phyloP scores from a whole-genome alignment of 2,113 vertebrate genomes.

The Ellobius talpinus region DNA sequence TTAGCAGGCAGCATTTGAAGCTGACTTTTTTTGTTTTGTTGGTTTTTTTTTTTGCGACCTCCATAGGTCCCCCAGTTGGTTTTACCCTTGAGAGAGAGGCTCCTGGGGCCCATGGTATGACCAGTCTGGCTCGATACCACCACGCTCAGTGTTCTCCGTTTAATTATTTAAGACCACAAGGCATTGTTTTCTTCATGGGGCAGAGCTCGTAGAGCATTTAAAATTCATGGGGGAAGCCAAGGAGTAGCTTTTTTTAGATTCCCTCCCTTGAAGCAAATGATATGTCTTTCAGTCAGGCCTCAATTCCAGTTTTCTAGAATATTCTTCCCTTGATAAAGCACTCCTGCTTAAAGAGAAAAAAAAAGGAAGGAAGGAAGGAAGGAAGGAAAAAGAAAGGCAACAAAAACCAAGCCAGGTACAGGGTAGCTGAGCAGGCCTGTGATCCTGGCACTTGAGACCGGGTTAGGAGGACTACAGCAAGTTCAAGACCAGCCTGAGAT shows the following conservation, averaged over 20 bases:
- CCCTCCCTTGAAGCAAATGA: conserved; percentile 67
- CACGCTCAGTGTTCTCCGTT: not conserved
- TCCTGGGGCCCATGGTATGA: not conserved
- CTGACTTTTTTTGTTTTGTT: not conserved
- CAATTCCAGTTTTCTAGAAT: conserved; percentile 64
- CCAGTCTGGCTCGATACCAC: not conserved
- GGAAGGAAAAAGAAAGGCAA: not conserved
- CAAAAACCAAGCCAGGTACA: not conserved
- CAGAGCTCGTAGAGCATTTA: conserved; percentile 63
- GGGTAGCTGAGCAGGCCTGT: not conserved
- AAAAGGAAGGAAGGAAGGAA: not conserved
- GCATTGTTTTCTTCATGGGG: conserved; percentile 43
- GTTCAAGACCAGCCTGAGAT: not conserved
- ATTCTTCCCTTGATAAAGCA: conserved; percentile 23
- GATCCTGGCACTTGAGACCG: not conserved
- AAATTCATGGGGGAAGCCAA: conserved; percentile 72
- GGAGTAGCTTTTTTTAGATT: conserved; percentile 61
- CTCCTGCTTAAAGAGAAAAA: not conserved
- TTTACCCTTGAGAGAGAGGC: not conserved
- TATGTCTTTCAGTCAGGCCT: conserved; percentile 60
- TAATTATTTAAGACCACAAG: conserved; percentile 63
- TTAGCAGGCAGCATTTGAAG: not conserved
- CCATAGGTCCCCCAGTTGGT: not conserved
- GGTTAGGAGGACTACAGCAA: not conserved
- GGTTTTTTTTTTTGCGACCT: too few species aligned